Conservation (phyloP, 2,888 invertebrate species). For the Dynastes tityus region DNA sequence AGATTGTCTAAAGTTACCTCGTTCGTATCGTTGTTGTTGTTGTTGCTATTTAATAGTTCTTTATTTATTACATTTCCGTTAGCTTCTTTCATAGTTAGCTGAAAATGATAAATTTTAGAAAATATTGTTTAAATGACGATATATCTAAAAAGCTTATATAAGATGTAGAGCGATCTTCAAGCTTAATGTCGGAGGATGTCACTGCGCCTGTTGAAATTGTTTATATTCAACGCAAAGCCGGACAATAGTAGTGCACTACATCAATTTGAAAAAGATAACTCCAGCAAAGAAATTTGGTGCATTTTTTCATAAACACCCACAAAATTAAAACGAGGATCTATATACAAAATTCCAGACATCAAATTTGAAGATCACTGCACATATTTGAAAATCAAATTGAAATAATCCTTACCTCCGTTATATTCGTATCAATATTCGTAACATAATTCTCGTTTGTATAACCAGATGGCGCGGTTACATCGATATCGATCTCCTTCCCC, state of each 20-base stretch:
- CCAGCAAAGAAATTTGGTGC: too few relatives aligned
- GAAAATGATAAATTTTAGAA: not conserved
- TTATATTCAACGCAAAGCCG: too few relatives aligned
- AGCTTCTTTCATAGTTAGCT: not conserved
- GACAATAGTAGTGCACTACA: too few relatives aligned
- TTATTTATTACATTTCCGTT: slow-evolving; percentile 25
- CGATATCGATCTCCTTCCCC: not conserved
- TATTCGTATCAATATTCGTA: not conserved
- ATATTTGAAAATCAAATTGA: too few relatives aligned
- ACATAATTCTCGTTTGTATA: slow-evolving; percentile 4
- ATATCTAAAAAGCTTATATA: too few relatives aligned
- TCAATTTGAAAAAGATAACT: too few relatives aligned
- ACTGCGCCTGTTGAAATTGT: too few relatives aligned
- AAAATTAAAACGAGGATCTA: too few relatives aligned
- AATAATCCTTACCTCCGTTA: not conserved
- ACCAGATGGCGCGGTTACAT: not conserved
- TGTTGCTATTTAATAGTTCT: not conserved
- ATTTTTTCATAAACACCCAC: too few relatives aligned
- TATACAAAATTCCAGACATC: not conserved
- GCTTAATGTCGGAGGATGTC: too few relatives aligned
- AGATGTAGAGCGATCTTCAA: too few relatives aligned
- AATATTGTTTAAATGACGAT: too few relatives aligned
- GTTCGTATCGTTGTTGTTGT: not conserved
- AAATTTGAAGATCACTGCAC: not conserved
- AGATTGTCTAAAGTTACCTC: slow-evolving; percentile 1